Evolutionary conservation across 2,888 invertebrate genomes (phyloP), one percentile per base, ranked within the genome.

Genomic region (Cataglyphis altisquamis): DNA sequence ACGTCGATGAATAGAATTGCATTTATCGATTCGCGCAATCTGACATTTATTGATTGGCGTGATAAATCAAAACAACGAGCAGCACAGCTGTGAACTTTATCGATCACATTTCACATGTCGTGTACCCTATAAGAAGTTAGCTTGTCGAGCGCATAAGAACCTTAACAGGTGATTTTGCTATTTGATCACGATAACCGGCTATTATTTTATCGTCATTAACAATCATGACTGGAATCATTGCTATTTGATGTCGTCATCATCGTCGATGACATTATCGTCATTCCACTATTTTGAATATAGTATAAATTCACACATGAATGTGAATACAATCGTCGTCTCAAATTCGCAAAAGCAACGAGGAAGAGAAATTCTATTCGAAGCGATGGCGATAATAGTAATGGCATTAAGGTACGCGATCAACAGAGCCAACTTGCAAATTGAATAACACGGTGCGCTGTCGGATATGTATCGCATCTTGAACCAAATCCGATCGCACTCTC

Each of bases 331-430:
- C 84, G 74, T 64, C 84, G 87, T 82, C 84, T 81, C 84, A 80
- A 57, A 41, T 41, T 62, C 32, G 83, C 74, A 82, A 67, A 83
- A 63, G 52, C 68, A 66, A 77, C 72, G 72, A 67, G 81, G 74
- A 81, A 74, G 84, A 75, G 87, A 83, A 86, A n/a, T 86, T 87
- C 83, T 67, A 68, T 39, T 57, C 84, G 83, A 88, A 87, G 88
- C 29, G 29, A 83, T 86, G 87, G 77, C 82, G 84, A 41, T 82
- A 67, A 78, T 66, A 84, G 85, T 93, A 93, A 93, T 91, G 90
- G 89, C 89, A 93, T 93, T 93, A 93, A 80, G 92, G 92, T 91
- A 91, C 91, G 92, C 93, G 93, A 93, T 93, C 93, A 93, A 93
- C 91, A 92, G 90, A 91, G 91, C 91, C 92, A 87, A 89, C 89